These are phyloP conservation scores for Drosophila baimaii DNA, from an alignment of 1,140 invertebrate genomes.

Conservation along the genomic window DNA sequence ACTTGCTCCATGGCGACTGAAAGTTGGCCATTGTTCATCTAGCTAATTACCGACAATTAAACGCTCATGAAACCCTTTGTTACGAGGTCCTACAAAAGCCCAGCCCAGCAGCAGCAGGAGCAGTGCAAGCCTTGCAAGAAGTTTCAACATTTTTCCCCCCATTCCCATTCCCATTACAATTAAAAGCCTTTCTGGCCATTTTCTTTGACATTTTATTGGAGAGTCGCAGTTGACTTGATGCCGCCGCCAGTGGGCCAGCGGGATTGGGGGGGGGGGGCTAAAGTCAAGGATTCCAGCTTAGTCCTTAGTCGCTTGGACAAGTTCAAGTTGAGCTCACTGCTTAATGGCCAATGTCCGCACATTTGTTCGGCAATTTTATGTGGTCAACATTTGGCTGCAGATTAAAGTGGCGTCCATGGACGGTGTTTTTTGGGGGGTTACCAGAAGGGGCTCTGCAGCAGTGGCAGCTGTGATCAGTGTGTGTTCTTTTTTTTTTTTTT, in stretches of 20 bases:
- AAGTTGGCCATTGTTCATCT: slow-evolving; percentile 56
- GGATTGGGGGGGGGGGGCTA: slow-evolving; percentile 14
- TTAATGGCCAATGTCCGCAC: slow-evolving; percentile 46
- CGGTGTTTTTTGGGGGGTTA: slow-evolving; percentile 21
- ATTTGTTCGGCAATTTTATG: slow-evolving; percentile 46
- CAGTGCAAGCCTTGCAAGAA: slow-evolving; percentile 18
- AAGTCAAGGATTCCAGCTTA: slow-evolving; percentile 27
- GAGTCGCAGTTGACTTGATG: slow-evolving; percentile 37
- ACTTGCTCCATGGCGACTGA: slow-evolving; percentile 38
- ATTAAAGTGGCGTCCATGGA: slow-evolving; percentile 33
- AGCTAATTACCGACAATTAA: slow-evolving; percentile 77
- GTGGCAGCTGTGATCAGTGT: slow-evolving; percentile 42
- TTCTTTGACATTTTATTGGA: slow-evolving; percentile 80
- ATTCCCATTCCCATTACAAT: slow-evolving; percentile 68
- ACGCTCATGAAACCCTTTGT: slow-evolving; percentile 65
- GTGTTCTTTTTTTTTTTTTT: neutral
- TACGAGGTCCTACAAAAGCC: slow-evolving; percentile 14
- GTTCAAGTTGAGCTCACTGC: slow-evolving; percentile 27
- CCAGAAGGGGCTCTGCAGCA: slow-evolving; percentile 16
- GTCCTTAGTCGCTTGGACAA: slow-evolving; percentile 20
- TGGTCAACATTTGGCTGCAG: slow-evolving; percentile 31
- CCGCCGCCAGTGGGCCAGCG: neutral
- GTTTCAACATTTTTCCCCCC: slow-evolving; percentile 15
- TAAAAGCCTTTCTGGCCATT: slow-evolving; percentile 71
- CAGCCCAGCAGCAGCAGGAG: neutral